These are phyloP conservation scores for Creontiades dilutus DNA, from an alignment of 2,888 invertebrate genomes.

Conservation along the genomic window DNA sequence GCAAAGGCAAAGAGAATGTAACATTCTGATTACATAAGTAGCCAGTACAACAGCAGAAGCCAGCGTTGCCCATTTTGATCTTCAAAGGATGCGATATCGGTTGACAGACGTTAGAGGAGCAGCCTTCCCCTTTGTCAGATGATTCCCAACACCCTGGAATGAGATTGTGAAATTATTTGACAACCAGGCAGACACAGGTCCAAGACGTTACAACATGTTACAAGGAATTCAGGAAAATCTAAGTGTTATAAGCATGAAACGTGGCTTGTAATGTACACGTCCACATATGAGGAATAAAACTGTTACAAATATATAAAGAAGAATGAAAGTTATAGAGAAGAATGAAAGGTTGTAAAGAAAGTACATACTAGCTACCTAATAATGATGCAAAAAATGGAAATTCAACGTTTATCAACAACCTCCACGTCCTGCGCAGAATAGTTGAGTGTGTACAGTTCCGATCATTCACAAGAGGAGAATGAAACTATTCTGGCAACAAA, in stretches of 20 bases:
- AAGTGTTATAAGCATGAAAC: neutral
- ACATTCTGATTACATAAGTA: conserved; percentile 88
- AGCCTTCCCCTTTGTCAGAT: conserved; percentile 78
- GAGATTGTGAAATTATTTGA: neutral
- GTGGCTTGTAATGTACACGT: too few species aligned
- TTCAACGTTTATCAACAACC: too few species aligned
- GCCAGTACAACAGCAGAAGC: conserved; percentile 91
- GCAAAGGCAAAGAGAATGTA: conserved; percentile 60
- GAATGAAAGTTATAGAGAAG: too few species aligned
- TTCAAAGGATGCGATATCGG: conserved; percentile 80
- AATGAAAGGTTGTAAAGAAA: neutral
- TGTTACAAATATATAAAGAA: too few species aligned
- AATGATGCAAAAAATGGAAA: too few species aligned
- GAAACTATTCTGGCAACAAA: too few species aligned
- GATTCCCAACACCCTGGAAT: conserved; percentile 80
- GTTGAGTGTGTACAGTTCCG: too few species aligned
- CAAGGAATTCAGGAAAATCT: neutral
- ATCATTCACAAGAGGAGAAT: too few species aligned
- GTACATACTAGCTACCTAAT: too few species aligned
- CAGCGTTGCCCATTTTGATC: conserved; percentile 82
- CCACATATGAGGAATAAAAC: too few species aligned
- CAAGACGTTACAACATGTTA: neutral
- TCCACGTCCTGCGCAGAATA: too few species aligned
- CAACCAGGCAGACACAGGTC: conserved; percentile 17
- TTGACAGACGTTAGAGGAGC: conserved; percentile 80